Evolutionary conservation across 2,888 invertebrate genomes (phyloP).

Genomic region (Ennomos quercinarius): DNA sequence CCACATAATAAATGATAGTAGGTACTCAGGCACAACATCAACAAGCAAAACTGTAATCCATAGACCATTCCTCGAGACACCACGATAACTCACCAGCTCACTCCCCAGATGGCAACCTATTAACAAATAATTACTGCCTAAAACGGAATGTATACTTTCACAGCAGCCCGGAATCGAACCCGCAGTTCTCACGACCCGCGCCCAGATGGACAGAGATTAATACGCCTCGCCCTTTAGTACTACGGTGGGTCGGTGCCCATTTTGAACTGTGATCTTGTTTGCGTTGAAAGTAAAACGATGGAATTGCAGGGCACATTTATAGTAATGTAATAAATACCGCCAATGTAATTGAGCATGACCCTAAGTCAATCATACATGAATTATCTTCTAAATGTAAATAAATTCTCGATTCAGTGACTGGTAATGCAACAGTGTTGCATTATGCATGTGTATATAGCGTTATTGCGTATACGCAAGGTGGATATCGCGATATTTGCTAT

Average conservation of each 20-base stretch:
- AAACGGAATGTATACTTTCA: constrained; percentile 55
- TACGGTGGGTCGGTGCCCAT: constrained; percentile 30
- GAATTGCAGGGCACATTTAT: too few relatives aligned
- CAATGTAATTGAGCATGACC: too few relatives aligned
- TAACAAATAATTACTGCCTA: constrained; percentile 47
- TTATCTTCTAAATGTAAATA: constrained; percentile 23
- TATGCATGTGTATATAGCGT: constrained; percentile 25
- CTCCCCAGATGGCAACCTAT: constrained; percentile 31
- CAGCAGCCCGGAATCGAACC: constrained; percentile 38
- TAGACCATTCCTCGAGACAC: neutral
- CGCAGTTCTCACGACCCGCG: constrained; percentile 50
- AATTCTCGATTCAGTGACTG: constrained; percentile 22
- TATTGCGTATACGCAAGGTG: constrained; percentile 13
- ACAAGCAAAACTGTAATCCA: neutral
- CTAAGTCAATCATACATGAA: neutral
- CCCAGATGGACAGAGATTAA: constrained; percentile 32
- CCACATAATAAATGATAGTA: too few relatives aligned
- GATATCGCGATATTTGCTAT: constrained; percentile 12
- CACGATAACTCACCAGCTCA: constrained; percentile 10
- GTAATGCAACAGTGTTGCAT: constrained; percentile 20
- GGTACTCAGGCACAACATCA: neutral
- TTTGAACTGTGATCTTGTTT: constrained; percentile 28
- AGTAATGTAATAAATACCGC: too few relatives aligned
- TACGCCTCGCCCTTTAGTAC: constrained; percentile 42
- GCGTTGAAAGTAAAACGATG: constrained; percentile 5